These are phyloP conservation scores for Prionailurus viverrinus DNA, from an alignment of 2,113 vertebrate genomes.

Conservation along the genomic window DNA sequence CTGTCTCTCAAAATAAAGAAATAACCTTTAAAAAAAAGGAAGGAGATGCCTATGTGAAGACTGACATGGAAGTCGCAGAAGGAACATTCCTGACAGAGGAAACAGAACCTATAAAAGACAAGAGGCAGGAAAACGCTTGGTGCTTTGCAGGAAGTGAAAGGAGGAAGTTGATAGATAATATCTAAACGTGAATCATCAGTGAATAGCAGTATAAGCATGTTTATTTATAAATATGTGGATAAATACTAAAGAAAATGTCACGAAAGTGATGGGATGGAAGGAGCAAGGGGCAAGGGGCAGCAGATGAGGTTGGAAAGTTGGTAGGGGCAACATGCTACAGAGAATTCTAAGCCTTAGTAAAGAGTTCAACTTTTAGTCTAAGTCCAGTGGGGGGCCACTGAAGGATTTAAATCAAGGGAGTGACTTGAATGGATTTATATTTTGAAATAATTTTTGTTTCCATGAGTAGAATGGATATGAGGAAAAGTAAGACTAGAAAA, in stretches of 20 bases:
- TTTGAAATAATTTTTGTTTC: constrained; percentile 8
- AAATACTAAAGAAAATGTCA: background rate
- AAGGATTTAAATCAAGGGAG: background rate
- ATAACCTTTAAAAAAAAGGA: background rate
- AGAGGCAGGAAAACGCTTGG: background rate
- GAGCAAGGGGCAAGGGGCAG: background rate
- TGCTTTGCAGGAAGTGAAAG: background rate
- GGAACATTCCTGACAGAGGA: background rate
- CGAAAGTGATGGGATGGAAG: background rate
- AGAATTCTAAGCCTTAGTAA: background rate
- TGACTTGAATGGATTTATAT: background rate
- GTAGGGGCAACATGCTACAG: background rate
- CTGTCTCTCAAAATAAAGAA: no score
- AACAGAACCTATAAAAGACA: background rate
- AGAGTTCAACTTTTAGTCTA: background rate
- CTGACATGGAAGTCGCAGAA: background rate
- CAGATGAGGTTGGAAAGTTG: background rate
- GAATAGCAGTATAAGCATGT: background rate
- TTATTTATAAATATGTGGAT: background rate
- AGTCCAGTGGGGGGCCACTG: background rate
- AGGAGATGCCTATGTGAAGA: background rate
- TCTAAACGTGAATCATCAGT: background rate
- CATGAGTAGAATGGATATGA: background rate
- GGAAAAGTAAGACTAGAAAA: background rate
- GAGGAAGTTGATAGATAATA: background rate